phyloP scores from a whole-genome alignment of 2,888 invertebrate species.

The Agrochola circellaris region DNA sequence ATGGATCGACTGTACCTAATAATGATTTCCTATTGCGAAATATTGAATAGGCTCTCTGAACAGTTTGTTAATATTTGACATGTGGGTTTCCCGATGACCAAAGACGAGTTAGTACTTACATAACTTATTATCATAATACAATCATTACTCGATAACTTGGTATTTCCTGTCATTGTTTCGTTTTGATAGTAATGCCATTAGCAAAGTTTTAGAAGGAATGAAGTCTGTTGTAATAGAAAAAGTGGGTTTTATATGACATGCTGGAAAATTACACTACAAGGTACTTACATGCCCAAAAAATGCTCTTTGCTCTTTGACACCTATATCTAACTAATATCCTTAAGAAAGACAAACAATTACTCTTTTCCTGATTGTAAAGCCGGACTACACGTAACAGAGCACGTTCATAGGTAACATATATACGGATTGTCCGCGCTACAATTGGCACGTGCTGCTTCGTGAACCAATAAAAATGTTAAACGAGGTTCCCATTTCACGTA shows the following conservation, averaged over 20 bases:
- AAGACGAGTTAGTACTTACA: neutral
- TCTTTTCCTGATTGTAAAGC: neutral
- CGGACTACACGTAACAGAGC: neutral
- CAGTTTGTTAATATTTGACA: slow-evolving; percentile 10
- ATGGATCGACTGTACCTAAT: too few species aligned
- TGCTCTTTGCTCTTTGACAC: slow-evolving; percentile 8
- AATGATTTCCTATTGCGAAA: neutral
- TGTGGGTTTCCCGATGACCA: slow-evolving; percentile 36
- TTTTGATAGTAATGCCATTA: slow-evolving; percentile 13
- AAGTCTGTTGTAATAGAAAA: slow-evolving; percentile 21
- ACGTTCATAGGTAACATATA: neutral
- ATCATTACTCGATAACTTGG: slow-evolving; percentile 14
- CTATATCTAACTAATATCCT: neutral
- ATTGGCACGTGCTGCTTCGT: neutral
- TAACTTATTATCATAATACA: slow-evolving; percentile 40
- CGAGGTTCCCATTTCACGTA: slow-evolving; percentile 13
- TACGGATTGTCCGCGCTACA: neutral
- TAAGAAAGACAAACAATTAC: neutral
- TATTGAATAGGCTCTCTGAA: neutral
- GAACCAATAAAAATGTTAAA: slow-evolving; percentile 28
- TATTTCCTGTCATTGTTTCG: slow-evolving; percentile 48
- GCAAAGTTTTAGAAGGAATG: slow-evolving; percentile 20
- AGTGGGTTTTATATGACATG: slow-evolving; percentile 30
- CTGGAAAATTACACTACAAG: slow-evolving; percentile 7
- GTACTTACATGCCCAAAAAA: slow-evolving; percentile 11